Evolutionary conservation across 2,797 vertebrate genomes (phyloP).

Genomic region (Distichodus sexfasciatus): DNA sequence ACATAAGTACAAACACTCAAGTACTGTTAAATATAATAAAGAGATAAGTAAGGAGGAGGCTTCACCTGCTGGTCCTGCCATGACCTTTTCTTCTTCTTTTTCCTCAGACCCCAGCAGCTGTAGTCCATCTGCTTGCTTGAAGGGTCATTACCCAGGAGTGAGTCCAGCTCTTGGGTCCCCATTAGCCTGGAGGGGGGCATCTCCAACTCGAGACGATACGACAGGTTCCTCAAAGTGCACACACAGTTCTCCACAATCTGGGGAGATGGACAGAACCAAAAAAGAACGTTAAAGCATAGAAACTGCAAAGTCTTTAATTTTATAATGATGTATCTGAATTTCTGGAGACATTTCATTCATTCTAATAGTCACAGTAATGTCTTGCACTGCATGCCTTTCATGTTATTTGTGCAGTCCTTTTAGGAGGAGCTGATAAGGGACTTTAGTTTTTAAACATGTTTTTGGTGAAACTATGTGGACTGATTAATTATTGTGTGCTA

Average conservation of each 20-base stretch:
- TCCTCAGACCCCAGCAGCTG: conserved; percentile 95
- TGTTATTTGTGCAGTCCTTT: no score
- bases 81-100: conserved; percentile 88
- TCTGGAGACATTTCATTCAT: no score
- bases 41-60: neutral
- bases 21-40: neutral
- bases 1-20: neutral
- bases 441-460: no score
- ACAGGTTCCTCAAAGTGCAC: conserved; percentile 95
- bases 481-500: no score
- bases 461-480: no score
- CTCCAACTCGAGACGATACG: conserved; percentile 94
- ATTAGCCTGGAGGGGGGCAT: conserved; percentile 93
- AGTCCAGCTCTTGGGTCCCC: conserved; percentile 88
- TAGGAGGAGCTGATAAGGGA: no score
- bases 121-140: conserved; percentile 91
- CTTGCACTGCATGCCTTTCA: no score
- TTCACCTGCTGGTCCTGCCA: conserved; percentile 89
- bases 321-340: no score
- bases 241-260: conserved; percentile 98
- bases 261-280: conserved; percentile 14
- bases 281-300: no score
- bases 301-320: no score
- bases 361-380: no score
- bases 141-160: conserved; percentile 87